Evolutionary conservation across 2,888 invertebrate genomes (phyloP).

Genomic region (Macrosoma leucophasiata): DNA sequence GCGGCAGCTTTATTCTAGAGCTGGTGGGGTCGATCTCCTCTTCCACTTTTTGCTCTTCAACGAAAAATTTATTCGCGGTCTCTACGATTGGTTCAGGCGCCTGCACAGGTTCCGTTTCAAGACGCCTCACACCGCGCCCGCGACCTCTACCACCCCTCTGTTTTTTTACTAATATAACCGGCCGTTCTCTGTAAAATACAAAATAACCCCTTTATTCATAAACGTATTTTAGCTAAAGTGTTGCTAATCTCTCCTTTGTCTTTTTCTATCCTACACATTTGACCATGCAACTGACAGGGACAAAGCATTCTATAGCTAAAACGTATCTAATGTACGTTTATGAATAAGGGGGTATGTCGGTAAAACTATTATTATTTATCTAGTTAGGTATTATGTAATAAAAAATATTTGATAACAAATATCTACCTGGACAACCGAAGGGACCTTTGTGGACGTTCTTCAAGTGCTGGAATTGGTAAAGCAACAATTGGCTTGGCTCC

Average conservation of each 20-base stretch:
- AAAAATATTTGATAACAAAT: slow-evolving; percentile 4
- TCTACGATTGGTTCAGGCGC: slow-evolving; percentile 31
- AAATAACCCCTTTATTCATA: too few species aligned
- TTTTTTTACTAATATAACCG: slow-evolving; percentile 52
- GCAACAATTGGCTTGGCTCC: slow-evolving; percentile 41
- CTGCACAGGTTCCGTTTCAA: slow-evolving; percentile 28
- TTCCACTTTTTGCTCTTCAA: slow-evolving; percentile 26
- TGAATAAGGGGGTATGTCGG: too few species aligned
- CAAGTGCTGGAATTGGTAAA: slow-evolving; percentile 56
- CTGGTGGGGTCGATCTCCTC: slow-evolving; percentile 58
- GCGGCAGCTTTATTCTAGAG: slow-evolving; percentile 62
- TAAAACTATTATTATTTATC: too few species aligned
- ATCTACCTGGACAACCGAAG: slow-evolving; percentile 58
- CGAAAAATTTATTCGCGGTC: slow-evolving; percentile 31
- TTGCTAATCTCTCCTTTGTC: too few species aligned
- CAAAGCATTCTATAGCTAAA: too few species aligned
- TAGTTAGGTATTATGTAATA: background rate
- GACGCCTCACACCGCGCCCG: slow-evolving; percentile 46
- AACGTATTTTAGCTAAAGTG: too few species aligned
- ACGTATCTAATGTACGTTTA: too few species aligned
- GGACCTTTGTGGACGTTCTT: slow-evolving; percentile 66
- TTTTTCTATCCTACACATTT: too few species aligned
- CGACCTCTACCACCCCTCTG: slow-evolving; percentile 54
- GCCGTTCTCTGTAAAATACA: slow-evolving; percentile 62
- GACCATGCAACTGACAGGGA: too few species aligned